phyloP scores from a whole-genome alignment of 2,888 invertebrate species.

The Cosmia pyralina region DNA sequence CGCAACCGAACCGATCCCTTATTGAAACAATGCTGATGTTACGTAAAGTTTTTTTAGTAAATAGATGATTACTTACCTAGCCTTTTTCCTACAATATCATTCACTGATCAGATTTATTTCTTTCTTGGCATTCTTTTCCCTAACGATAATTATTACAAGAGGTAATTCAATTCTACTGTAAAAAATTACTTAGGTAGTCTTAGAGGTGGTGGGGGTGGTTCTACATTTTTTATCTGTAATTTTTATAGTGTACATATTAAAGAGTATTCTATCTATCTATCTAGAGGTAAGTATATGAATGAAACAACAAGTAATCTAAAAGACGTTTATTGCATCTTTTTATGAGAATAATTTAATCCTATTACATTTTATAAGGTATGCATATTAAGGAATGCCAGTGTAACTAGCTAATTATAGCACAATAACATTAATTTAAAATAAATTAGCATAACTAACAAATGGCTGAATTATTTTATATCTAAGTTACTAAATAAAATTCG shows the following conservation, averaged over 20 bases:
- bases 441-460: conserved; percentile 8
- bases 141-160: too few relatives aligned
- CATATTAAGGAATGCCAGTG: conserved; percentile 8
- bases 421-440: conserved; percentile 8
- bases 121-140: background rate
- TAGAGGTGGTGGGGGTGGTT: too few relatives aligned
- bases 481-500: conserved; percentile 25
- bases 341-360: conserved; percentile 52
- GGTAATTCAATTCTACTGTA: background rate
- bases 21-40: too few relatives aligned
- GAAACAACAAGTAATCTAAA: conserved; percentile 59
- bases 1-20: too few relatives aligned
- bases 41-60: too few relatives aligned
- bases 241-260: too few relatives aligned
- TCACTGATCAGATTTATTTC: background rate
- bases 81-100: background rate
- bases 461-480: background rate
- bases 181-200: background rate
- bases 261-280: too few relatives aligned
- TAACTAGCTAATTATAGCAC: conserved; percentile 1
- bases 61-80: too few relatives aligned
- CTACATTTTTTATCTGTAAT: too few relatives aligned
- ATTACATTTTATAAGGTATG: conserved; percentile 33
- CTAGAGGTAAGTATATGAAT: conserved; percentile 27
- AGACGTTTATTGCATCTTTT: conserved; percentile 69